Base-by-base conservation (phyloP, 2,797 vertebrate genomes). In the Semotilus atromaculatus region DNA sequence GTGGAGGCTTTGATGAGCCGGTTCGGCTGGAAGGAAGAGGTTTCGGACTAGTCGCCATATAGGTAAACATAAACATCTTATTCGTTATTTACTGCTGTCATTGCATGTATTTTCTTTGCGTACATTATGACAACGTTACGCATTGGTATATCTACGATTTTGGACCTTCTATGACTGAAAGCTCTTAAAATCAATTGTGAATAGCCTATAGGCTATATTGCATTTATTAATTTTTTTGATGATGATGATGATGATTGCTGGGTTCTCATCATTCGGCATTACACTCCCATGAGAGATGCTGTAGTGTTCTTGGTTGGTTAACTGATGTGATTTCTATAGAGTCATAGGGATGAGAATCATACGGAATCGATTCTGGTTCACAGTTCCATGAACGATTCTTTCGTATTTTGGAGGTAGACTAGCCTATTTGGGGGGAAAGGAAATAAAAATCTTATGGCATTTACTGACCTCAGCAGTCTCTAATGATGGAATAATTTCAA, bases 11-110 rank as follows among this genome's bases (percentile, higher is more conserved):
- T 83, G 60, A 75, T 89, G 68, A 76, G 88, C 87, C 86, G 34
- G 87, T 90, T 88, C 89, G 48, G 89, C 91, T 88, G 91, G 91
- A 93, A 90, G 90, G 91, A 90, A 67, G 73, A 93, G 91, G 87
- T 83, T 89, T 88, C 92, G 86, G 83, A 89, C 89, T 91, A 90
- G 90, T 92, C 90, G 90, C 88, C 88, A 72, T 87, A 67, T 90
- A 92, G 93, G 94, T 94, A 83, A 45, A 66, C 10, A 26, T 31
- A 7, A 92, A 93, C 87, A 1, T 53, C 7, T 31, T 19, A 16
- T 29, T 72, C 1, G 53, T 40, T 60, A 26, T 77, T 40, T 34
- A 23, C 40, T 48, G 60, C 58, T 80, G 11, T 80, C 40, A 7
- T 9, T 76, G 3, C 18, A 76, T 14, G 19, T 14, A 31, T 51